Conservation (phyloP, 2,113 vertebrate genomes). For the Piprites chloris region DNA sequence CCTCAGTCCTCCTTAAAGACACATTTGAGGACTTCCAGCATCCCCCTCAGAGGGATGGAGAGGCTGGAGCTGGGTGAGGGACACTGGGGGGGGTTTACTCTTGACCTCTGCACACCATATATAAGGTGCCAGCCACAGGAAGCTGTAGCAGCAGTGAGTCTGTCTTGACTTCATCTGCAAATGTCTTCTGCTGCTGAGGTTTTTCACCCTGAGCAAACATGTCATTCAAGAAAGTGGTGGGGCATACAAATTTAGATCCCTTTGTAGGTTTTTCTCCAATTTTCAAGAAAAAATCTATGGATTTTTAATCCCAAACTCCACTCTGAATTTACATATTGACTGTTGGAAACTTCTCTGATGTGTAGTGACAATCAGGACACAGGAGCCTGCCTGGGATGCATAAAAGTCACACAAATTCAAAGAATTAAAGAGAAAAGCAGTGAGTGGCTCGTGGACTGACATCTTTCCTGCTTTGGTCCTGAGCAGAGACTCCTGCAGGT, state of each 20-base stretch:
- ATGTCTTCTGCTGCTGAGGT: neutral
- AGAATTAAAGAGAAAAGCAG: neutral
- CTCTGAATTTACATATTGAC: neutral
- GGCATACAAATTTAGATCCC: rapidly evolving
- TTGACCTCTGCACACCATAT: neutral
- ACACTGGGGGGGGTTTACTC: neutral
- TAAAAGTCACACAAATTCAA: neutral
- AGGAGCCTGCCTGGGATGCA: neutral
- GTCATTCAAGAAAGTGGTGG: neutral
- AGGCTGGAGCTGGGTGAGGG: rapidly evolving
- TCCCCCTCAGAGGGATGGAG: neutral
- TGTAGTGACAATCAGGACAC: neutral
- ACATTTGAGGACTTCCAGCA: neutral
- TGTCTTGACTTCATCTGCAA: neutral
- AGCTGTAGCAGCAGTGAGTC: rapidly evolving
- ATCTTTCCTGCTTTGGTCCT: neutral
- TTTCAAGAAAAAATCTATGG: neutral
- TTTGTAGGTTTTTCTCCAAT: neutral
- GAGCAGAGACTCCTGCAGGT: neutral
- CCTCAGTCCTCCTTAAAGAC: neutral
- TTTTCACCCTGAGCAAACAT: neutral
- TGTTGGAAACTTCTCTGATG: neutral
- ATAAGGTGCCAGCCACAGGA: neutral
- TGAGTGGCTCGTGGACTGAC: neutral
- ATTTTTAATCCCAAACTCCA: neutral